These are phyloP conservation scores for Trachelus tabidus DNA, from an alignment of 2,888 invertebrate species.

Conservation along the genomic window DNA sequence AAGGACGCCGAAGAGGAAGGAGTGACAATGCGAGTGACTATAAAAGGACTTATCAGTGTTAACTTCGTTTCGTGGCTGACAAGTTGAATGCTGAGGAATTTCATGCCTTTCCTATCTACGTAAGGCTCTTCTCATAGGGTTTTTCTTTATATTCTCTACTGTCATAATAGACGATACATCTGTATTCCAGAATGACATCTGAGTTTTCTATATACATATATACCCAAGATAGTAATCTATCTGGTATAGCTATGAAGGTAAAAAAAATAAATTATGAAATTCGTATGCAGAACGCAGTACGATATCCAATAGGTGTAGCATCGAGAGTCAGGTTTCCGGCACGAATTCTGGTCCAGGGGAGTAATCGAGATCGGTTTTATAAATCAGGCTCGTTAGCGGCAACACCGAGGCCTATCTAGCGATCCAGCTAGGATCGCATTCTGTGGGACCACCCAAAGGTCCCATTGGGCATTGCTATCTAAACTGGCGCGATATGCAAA, in stretches of 20 bases:
- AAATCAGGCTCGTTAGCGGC: conserved; percentile 35
- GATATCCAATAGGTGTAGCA: background rate
- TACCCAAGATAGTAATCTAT: background rate
- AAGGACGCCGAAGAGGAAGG: conserved; percentile 35
- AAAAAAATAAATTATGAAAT: background rate
- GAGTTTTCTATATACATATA: background rate
- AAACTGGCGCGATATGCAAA: conserved; percentile 17
- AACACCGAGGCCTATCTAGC: conserved; percentile 28
- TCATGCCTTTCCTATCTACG: conserved; percentile 45
- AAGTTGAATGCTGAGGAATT: conserved; percentile 47
- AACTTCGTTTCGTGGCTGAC: conserved; percentile 46
- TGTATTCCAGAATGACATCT: conserved; percentile 29
- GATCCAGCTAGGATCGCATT: conserved; percentile 8
- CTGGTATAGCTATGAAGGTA: background rate
- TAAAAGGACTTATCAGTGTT: conserved; percentile 44
- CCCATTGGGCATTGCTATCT: conserved; percentile 19
- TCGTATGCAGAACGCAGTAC: background rate
- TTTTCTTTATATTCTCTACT: conserved; percentile 43
- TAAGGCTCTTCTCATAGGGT: conserved; percentile 28
- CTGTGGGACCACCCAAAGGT: conserved; percentile 25
- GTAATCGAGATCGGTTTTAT: conserved; percentile 29
- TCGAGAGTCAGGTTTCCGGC: background rate
- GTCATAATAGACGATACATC: conserved; percentile 47
- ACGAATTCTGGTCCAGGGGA: background rate
- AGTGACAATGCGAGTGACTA: conserved; percentile 42